Evolutionary conservation across 1,140 invertebrate genomes (phyloP), one percentile per base, ranked within the genome.

Genomic region (Hetaerina americana): DNA sequence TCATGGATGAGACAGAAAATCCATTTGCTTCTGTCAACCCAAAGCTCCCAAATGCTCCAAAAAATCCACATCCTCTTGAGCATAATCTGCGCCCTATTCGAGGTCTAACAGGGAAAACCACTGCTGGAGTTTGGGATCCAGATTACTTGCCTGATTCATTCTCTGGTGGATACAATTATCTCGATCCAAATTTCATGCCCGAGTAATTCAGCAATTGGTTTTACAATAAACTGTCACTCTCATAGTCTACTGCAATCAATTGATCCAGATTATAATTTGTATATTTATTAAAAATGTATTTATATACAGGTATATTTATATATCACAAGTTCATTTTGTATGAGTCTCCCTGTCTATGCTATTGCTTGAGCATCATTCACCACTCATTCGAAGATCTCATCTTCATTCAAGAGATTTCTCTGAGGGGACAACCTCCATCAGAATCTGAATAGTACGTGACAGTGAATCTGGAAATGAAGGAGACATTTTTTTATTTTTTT

Each of bases 161-260:
- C 57, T 80, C 76, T 66, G 26, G 66, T 28, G 74, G 27, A 1
- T 82, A 83, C 40, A 84, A 85, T 77, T 85, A 85, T 74, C 76
- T 85, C 24, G 83, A 85, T 76, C 81, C 83, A 6, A 85, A 84
- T 74, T 84, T 83, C 76, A 77, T 82, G 73, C 81, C 81, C n/a
- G 72, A 73, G 31, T 75, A 69, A 73, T 28, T 40, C 8, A n/a
- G n/a, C n/a, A n/a, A n/a, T n/a, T n/a, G n/a, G n/a, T n/a, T n/a
- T n/a, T n/a, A n/a, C n/a, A n/a, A n/a, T n/a, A n/a, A n/a, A n/a
- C n/a, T n/a, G n/a, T n/a, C n/a, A n/a, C n/a, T n/a, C n/a, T n/a
- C n/a, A n/a, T n/a, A n/a, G n/a, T n/a, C n/a, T n/a, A n/a, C n/a
- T n/a, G n/a, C n/a, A n/a, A n/a, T n/a, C n/a, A n/a, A n/a, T n/a